Evolutionary conservation across 2,888 invertebrate genomes (phyloP).

Genomic region (Chrysomela aeneicollis): DNA sequence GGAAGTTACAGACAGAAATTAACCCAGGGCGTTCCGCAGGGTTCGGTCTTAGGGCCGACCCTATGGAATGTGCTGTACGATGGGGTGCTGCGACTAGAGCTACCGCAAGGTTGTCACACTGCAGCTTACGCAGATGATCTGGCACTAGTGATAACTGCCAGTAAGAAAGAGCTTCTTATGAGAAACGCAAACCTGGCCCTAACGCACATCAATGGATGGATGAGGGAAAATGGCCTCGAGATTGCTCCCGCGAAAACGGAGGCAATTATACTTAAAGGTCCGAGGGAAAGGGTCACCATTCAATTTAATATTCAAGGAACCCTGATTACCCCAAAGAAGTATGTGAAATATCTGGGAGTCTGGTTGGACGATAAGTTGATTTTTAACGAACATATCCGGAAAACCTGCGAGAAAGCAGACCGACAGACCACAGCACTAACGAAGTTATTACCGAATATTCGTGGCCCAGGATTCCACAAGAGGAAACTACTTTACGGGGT

Average conservation of each 20-base stretch:
- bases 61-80: neutral
- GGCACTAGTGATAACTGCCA: neutral
- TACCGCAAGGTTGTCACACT: neutral
- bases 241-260: neutral
- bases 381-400: too few species aligned
- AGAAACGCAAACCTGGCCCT: neutral
- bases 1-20: neutral
- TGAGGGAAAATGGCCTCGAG: neutral
- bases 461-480: too few species aligned
- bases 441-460: too few species aligned
- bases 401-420: too few species aligned
- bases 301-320: too few species aligned
- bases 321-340: neutral
- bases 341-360: too few species aligned
- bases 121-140: neutral
- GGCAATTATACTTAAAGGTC: too few species aligned
- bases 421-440: too few species aligned
- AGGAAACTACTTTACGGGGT: too few species aligned
- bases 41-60: neutral
- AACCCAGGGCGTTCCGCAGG: slow-evolving; percentile 1
- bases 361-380: too few species aligned
- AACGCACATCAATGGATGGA: neutral
- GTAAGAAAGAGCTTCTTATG: neutral
- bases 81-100: neutral
- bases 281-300: too few species aligned